Evolutionary conservation across 2,113 vertebrate species (phyloP), one percentile per base, ranked within the genome.

Genomic region (Carettochelys insculpta): DNA sequence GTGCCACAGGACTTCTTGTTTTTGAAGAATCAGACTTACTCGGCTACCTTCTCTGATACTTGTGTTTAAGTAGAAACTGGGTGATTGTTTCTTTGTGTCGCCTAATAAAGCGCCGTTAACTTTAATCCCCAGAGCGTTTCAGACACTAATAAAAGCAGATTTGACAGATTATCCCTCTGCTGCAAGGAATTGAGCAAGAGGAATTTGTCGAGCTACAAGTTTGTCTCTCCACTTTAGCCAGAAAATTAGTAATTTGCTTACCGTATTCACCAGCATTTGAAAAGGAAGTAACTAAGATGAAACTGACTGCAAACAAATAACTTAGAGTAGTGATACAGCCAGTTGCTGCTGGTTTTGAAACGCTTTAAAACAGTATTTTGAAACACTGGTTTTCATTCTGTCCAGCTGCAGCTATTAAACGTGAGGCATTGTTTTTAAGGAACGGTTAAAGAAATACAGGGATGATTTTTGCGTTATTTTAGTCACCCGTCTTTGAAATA

Each of bases 181-280:
- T 82, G 7, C 24, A 45, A 9, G 4, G 73, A 73, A 73, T 45
- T 34, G 0, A 80, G 24, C 20, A 58, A 45, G 3, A 11, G 31
- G 12, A 13, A 12, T 20, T 31, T 12, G 10, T 45, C n/a, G 10
- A 0, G 0, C 4, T 2, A 41, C 12, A 58, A 58, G 27, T 50
- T 41, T 73, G 10, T 22, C 24, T 75, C 80, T 25, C 54, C 12
- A 25, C 24, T 71, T 38, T 7, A 2, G 45, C 56, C 41, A 17
- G 31, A 25, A 4, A 31, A 3, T 3, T 38, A 38, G 34, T 38
- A 5, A 76, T 65, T 56, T 45, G 9, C 34, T 61, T 34, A 79
- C 73, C 77, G 5, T 78, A 82, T 10, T 41, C 16, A 43, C 22
- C 90, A 81, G 25, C 27, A 81, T 48, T 31, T 43, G 34, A 45